A percentile compares a stretch with the other conserved stretches of the same genome.
phyloP scores from a whole-genome alignment of 2,113 vertebrate species.

The Lepisosteus osseus region DNA sequence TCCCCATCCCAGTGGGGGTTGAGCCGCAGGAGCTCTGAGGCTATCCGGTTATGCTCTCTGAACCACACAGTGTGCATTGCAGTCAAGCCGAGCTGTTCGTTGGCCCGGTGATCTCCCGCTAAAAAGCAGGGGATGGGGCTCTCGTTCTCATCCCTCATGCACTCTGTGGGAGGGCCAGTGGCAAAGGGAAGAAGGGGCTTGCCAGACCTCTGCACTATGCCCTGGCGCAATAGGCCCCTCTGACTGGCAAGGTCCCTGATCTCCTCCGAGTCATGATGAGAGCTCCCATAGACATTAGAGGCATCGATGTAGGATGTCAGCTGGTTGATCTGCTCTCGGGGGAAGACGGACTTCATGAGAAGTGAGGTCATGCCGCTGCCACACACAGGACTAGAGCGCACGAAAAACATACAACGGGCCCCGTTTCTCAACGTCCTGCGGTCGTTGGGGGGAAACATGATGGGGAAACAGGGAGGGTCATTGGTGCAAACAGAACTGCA shows the following conservation, averaged over 20 bases:
- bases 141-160: slow-evolving; percentile 93
- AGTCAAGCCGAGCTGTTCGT: slow-evolving; percentile 90
- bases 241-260: slow-evolving; percentile 90
- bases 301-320: slow-evolving; percentile 93
- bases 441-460: slow-evolving; percentile 87
- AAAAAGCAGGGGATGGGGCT: slow-evolving; percentile 96
- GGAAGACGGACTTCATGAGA: slow-evolving; percentile 96
- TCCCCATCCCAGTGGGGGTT: slow-evolving; percentile 98
- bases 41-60: slow-evolving; percentile 92
- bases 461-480: slow-evolving; percentile 91
- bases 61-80: slow-evolving; percentile 97
- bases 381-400: slow-evolving; percentile 94
- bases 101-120: slow-evolving; percentile 93
- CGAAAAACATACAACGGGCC: slow-evolving; percentile 95
- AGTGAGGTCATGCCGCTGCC: slow-evolving; percentile 97
- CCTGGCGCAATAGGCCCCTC: slow-evolving; percentile 86
- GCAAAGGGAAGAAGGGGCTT: slow-evolving; percentile 93
- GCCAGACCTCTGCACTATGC: slow-evolving; percentile 90
- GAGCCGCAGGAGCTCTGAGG: slow-evolving; percentile 80
- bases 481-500: slow-evolving; percentile 86
- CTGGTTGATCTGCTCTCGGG: slow-evolving; percentile 96
- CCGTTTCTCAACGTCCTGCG: slow-evolving; percentile 69
- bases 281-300: slow-evolving; percentile 92
- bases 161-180: slow-evolving; percentile 90
- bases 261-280: slow-evolving; percentile 82